Evolutionary conservation across 2,797 vertebrate species (phyloP).

Genomic region (Brachymystax lenok): DNA sequence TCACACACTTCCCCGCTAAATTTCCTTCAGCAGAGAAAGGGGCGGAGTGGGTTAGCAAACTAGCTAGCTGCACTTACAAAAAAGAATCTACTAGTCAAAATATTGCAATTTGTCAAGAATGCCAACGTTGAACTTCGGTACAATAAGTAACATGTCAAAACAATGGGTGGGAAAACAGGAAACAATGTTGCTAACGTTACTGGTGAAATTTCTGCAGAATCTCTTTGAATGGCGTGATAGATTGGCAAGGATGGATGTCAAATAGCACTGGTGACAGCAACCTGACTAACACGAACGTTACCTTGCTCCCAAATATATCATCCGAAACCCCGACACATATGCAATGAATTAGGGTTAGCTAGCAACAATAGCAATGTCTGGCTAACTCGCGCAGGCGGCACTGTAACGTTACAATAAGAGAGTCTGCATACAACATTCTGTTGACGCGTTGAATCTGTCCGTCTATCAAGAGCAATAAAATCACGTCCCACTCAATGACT

Average conservation of each 20-base stretch:
- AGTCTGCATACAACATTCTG: slow-evolving; percentile 48
- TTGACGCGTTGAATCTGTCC: slow-evolving; percentile 44
- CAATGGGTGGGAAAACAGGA: background rate
- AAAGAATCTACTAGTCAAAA: background rate
- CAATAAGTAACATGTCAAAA: background rate
- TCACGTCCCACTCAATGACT: slow-evolving; percentile 70
- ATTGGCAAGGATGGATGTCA: slow-evolving; percentile 22
- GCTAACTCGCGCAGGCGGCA: slow-evolving; percentile 27
- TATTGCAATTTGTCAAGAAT: background rate
- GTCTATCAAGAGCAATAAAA: slow-evolving; percentile 49
- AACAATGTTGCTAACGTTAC: background rate
- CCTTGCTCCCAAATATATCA: background rate
- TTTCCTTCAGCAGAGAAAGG: slow-evolving; percentile 68
- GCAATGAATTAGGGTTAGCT: background rate
- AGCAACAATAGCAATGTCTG: slow-evolving; percentile 3
- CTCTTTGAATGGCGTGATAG: background rate
- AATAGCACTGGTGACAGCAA: slow-evolving; percentile 12
- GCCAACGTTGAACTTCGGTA: background rate
- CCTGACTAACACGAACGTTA: background rate
- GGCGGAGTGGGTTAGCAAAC: slow-evolving; percentile 51
- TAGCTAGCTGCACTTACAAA: background rate
- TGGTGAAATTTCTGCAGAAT: background rate
- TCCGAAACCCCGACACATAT: background rate
- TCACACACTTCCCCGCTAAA: slow-evolving; percentile 71
- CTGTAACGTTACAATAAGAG: slow-evolving; percentile 32